These are phyloP conservation scores for Petrocephalus zakoni DNA, from an alignment of 2,113 vertebrate species.

Conservation along the genomic window DNA sequence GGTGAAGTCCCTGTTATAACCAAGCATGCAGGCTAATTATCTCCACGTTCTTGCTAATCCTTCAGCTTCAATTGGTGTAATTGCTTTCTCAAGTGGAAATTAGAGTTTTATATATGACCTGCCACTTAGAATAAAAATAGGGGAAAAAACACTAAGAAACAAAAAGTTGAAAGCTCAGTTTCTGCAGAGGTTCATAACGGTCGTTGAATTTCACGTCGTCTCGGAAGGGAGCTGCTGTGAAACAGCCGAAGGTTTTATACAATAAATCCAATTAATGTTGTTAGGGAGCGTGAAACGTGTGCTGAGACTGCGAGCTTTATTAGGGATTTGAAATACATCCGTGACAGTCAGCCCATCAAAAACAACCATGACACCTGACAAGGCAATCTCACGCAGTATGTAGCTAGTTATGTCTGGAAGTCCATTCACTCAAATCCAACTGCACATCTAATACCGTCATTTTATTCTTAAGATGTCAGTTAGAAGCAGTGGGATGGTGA, in stretches of 20 bases:
- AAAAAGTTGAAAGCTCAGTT: not conserved
- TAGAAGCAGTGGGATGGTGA: not conserved
- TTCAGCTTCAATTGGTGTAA: slow-evolving; percentile 12
- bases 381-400: not conserved
- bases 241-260: not conserved
- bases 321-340: not conserved
- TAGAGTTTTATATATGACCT: not conserved
- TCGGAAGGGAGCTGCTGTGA: not conserved
- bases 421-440: not conserved
- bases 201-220: not conserved
- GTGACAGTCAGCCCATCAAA: not conserved
- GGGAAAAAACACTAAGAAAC: not conserved
- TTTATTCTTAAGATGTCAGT: not conserved
- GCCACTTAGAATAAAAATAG: slow-evolving; percentile 3
- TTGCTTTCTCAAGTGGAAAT: slow-evolving; percentile 23
- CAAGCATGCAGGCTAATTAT: not conserved
- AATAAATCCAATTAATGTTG: not conserved
- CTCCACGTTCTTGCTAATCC: slow-evolving; percentile 6
- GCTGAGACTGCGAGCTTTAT: not conserved
- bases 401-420: not conserved
- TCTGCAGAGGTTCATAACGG: not conserved
- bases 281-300: not conserved
- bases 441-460: not conserved
- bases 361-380: not conserved
- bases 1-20: not conserved